Conservation (phyloP, 2,113 vertebrate genomes). For the Cichladusa arquata region DNA sequence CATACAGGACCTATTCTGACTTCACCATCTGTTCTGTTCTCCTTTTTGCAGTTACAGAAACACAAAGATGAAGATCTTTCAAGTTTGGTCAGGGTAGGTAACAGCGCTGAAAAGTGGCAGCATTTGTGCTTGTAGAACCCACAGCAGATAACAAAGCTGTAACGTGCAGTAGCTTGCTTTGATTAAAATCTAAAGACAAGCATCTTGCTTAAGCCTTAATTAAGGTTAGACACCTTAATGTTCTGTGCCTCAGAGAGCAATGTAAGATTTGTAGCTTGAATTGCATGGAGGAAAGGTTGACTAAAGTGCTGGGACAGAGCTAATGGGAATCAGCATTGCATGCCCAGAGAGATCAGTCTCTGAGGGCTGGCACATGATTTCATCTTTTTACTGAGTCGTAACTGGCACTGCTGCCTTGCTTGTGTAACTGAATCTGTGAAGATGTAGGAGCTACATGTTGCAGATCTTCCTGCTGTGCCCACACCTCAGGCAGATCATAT, state of each 20-base stretch:
- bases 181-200: not conserved
- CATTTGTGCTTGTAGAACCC: not conserved
- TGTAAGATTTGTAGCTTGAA: not conserved
- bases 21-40: not conserved
- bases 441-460: not conserved
- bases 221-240: not conserved
- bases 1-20: not conserved
- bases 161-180: not conserved
- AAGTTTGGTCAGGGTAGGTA: constrained; percentile 90
- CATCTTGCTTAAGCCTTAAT: constrained; percentile 28
- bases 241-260: not conserved
- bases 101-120: not conserved
- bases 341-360: not conserved
- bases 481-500: not conserved
- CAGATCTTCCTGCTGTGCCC: not conserved
- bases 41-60: constrained; percentile 86
- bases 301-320: not conserved
- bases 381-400: not conserved
- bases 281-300: not conserved
- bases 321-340: not conserved
- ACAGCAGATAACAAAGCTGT: not conserved
- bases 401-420: not conserved
- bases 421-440: not conserved
- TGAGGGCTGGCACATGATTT: not conserved
- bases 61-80: constrained; percentile 98